Evolutionary conservation across 2,888 invertebrate species (phyloP).

Genomic region (Sialis lutaria): DNA sequence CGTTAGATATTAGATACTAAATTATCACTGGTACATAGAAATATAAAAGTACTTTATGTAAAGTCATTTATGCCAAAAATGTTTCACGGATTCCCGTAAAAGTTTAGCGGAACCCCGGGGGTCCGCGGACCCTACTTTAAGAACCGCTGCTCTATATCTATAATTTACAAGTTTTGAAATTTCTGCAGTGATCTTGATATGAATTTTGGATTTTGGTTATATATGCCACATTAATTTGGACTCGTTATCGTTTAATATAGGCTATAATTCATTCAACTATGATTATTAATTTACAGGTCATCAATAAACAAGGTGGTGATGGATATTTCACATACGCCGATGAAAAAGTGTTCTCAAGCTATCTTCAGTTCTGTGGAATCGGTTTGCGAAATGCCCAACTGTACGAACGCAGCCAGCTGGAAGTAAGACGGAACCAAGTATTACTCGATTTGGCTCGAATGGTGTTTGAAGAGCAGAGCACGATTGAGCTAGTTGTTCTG

Average conservation of each 20-base stretch:
- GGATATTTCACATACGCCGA: constrained; percentile 71
- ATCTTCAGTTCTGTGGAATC: constrained; percentile 92
- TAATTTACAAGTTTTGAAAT: constrained; percentile 4
- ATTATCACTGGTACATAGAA: too few species aligned
- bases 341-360: constrained; percentile 79
- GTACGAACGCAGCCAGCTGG: constrained; percentile 86
- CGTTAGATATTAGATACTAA: too few species aligned
- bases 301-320: constrained; percentile 76
- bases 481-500: constrained; percentile 86
- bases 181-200: too few species aligned
- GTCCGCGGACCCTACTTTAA: too few species aligned
- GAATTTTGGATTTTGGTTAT: not conserved
- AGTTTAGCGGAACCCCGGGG: too few species aligned
- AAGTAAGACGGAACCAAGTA: constrained; percentile 90
- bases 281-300: constrained; percentile 38
- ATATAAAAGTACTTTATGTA: too few species aligned
- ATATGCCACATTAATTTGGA: too few species aligned
- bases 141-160: too few species aligned
- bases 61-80: too few species aligned
- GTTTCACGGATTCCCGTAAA: too few species aligned
- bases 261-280: not conserved
- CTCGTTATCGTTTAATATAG: too few species aligned
- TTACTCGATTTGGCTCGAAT: constrained; percentile 85
- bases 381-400: constrained; percentile 90
- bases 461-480: constrained; percentile 94